These are phyloP conservation scores for Calidris pygmaea DNA, from an alignment of 2,113 vertebrate genomes.

Conservation along the genomic window DNA sequence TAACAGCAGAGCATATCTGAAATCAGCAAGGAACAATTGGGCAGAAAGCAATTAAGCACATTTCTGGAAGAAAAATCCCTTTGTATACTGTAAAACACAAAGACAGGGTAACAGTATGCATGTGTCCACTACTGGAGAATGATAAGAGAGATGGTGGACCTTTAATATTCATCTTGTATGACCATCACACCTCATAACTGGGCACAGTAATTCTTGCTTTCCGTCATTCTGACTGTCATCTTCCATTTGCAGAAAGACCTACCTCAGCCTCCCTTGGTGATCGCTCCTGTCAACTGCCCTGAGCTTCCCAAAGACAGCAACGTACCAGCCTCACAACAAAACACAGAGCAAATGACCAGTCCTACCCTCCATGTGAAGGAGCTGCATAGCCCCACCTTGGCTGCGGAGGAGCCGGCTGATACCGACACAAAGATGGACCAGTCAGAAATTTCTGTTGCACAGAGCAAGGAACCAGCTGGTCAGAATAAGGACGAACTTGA, in stretches of 20 bases:
- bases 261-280: constrained; percentile 82
- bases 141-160: neutral
- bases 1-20: neutral
- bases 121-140: neutral
- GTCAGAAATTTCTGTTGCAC: neutral
- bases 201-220: neutral
- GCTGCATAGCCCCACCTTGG: accelerated
- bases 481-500: neutral
- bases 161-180: neutral
- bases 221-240: neutral
- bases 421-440: neutral
- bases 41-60: neutral
- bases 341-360: constrained; percentile 9
- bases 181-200: neutral
- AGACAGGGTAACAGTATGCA: neutral
- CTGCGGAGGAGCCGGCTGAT: neutral
- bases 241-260: constrained; percentile 76
- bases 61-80: neutral
- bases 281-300: constrained; percentile 61
- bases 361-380: constrained; percentile 55
- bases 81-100: neutral
- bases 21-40: neutral
- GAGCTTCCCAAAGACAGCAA: constrained; percentile 19
- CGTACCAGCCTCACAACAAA: neutral
- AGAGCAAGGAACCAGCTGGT: neutral